A percentile compares a stretch with the other conserved stretches of the same genome.
Conservation (phyloP, 2,797 vertebrate genomes). For the Semotilus atromaculatus region DNA sequence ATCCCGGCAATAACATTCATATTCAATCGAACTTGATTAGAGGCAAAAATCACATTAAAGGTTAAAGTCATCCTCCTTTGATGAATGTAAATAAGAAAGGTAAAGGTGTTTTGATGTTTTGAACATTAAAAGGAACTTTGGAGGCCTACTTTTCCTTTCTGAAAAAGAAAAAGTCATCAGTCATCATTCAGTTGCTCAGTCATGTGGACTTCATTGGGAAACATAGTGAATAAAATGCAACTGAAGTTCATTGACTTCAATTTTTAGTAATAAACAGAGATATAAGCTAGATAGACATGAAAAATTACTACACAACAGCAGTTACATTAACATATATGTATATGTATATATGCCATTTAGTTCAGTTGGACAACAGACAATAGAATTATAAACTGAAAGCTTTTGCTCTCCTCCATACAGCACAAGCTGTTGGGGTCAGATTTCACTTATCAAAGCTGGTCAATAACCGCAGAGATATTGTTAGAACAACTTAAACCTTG, state of each 20-base stretch:
- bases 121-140: conserved; percentile 25
- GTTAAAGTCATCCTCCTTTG: conserved; percentile 19
- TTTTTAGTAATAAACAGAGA: neutral
- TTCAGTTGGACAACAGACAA: too few species aligned
- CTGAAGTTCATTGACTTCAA: neutral
- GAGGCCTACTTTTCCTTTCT: conserved; percentile 27
- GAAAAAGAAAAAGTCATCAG: neutral
- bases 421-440: too few species aligned
- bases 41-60: conserved; percentile 53
- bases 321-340: too few species aligned
- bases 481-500: too few species aligned
- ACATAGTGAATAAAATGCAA: neutral
- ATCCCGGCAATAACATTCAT: conserved; percentile 38
- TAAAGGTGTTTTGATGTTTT: conserved; percentile 30
- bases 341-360: too few species aligned
- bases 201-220: neutral
- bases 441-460: too few species aligned
- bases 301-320: neutral
- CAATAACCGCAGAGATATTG: too few species aligned
- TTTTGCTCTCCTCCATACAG: too few species aligned
- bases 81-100: conserved; percentile 44
- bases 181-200: too few species aligned
- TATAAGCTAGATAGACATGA: neutral
- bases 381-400: too few species aligned
- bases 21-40: conserved; percentile 56